Conservation (phyloP, 2,888 invertebrate species). For the Strigamia maritima region DNA sequence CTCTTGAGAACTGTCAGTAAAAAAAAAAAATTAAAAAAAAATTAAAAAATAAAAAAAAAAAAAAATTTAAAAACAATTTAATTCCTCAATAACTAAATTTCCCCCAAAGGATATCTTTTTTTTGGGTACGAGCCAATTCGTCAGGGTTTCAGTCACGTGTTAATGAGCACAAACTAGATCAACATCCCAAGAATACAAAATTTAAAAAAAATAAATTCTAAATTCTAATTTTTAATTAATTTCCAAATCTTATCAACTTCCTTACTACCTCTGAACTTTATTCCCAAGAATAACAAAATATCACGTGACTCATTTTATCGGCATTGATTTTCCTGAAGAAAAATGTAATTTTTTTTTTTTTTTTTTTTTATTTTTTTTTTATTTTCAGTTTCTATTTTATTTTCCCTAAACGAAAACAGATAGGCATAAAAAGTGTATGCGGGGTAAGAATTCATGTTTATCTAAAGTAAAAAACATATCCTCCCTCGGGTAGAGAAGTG, state of each 20-base stretch:
- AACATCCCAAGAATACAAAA: background rate
- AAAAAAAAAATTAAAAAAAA: constrained; percentile 44
- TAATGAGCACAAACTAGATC: constrained; percentile 17
- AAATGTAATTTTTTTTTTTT: background rate
- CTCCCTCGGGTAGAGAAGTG: constrained; percentile 16
- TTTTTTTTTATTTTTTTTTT: too few species aligned
- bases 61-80: background rate
- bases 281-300: background rate
- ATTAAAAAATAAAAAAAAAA: constrained; percentile 48
- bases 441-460: constrained; percentile 25
- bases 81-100: constrained; percentile 26
- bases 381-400: background rate
- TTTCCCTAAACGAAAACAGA: background rate
- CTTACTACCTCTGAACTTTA: background rate
- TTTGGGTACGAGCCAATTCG: background rate
- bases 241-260: background rate
- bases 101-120: background rate
- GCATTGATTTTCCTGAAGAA: background rate
- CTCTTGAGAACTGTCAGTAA: constrained; percentile 62
- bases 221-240: background rate
- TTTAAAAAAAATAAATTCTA: background rate
- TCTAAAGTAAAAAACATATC: constrained; percentile 27
- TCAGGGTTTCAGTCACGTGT: background rate
- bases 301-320: background rate
- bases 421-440: background rate